A percentile compares a stretch with the other conserved stretches of the same genome.
phyloP scores from a whole-genome alignment of 2,888 invertebrate genomes.

The Drosophila demipolita region DNA sequence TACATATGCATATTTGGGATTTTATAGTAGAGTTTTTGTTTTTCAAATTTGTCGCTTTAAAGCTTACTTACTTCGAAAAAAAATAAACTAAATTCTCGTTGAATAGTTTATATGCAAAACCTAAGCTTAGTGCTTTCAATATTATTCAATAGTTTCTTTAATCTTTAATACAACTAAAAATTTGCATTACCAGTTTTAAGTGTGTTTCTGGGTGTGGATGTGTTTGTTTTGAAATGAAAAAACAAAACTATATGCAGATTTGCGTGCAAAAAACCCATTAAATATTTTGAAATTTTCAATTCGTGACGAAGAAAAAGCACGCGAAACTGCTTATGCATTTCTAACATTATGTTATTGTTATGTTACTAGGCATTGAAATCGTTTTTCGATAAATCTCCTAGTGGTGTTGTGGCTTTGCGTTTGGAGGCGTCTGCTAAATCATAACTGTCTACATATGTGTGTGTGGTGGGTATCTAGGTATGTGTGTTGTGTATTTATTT shows the following conservation, averaged over 20 bases:
- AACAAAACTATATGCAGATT: constrained; percentile 17
- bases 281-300: constrained; percentile 14
- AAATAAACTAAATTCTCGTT: constrained; percentile 46
- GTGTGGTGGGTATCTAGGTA: constrained; percentile 1
- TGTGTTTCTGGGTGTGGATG: constrained; percentile 8
- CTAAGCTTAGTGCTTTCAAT: constrained; percentile 33
- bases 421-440: constrained; percentile 25
- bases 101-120: constrained; percentile 39
- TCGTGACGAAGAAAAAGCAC: not conserved
- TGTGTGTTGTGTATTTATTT: constrained; percentile 6
- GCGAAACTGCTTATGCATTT: constrained; percentile 7
- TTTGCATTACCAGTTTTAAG: constrained; percentile 35
- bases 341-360: constrained; percentile 2
- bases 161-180: constrained; percentile 48
- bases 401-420: constrained; percentile 24
- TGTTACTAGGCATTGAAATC: constrained; percentile 3
- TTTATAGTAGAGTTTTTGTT: constrained; percentile 26
- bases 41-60: constrained; percentile 28
- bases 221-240: constrained; percentile 8
- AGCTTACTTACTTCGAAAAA: constrained; percentile 34
- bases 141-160: constrained; percentile 11
- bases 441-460: constrained; percentile 10
- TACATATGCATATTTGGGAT: constrained; percentile 47
- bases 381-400: constrained; percentile 15
- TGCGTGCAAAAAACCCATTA: not conserved